These are phyloP conservation scores for Allophyes oxyacanthae DNA, from an alignment of 2,888 invertebrate genomes.

Conservation along the genomic window DNA sequence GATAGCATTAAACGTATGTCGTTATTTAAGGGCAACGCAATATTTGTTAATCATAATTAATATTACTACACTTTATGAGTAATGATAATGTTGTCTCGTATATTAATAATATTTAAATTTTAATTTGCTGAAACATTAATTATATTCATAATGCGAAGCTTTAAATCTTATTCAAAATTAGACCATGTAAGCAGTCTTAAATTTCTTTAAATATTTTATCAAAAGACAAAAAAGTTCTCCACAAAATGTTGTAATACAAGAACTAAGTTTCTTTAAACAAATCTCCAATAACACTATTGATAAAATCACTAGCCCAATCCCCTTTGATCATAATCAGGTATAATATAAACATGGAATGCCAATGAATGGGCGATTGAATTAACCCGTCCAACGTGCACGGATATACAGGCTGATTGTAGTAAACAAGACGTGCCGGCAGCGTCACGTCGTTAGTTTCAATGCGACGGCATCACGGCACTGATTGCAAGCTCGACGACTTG, in stretches of 20 bases:
- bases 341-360: conserved; percentile 35
- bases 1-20: conserved; percentile 23
- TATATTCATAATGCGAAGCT: too few relatives aligned
- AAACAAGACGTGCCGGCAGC: conserved; percentile 35
- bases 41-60: too few relatives aligned
- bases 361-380: conserved; percentile 45
- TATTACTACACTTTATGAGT: background rate
- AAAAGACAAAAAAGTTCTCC: too few relatives aligned
- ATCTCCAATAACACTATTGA: background rate
- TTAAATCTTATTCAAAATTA: too few relatives aligned
- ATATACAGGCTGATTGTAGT: conserved; percentile 43
- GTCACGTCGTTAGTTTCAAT: conserved; percentile 46
- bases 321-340: conserved; percentile 41
- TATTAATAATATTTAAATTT: too few relatives aligned
- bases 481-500: conserved; percentile 36
- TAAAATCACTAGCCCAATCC: background rate
- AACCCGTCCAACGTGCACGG: conserved; percentile 17
- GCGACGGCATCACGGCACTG: conserved; percentile 40
- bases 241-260: background rate
- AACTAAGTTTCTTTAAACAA: background rate
- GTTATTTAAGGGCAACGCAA: conserved; percentile 13
- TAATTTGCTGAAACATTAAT: too few relatives aligned
- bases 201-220: too few relatives aligned
- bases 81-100: background rate
- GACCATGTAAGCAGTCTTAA: too few relatives aligned